These are phyloP conservation scores for Oppia nitens DNA, from an alignment of 1,140 invertebrate genomes.

Conservation along the genomic window DNA sequence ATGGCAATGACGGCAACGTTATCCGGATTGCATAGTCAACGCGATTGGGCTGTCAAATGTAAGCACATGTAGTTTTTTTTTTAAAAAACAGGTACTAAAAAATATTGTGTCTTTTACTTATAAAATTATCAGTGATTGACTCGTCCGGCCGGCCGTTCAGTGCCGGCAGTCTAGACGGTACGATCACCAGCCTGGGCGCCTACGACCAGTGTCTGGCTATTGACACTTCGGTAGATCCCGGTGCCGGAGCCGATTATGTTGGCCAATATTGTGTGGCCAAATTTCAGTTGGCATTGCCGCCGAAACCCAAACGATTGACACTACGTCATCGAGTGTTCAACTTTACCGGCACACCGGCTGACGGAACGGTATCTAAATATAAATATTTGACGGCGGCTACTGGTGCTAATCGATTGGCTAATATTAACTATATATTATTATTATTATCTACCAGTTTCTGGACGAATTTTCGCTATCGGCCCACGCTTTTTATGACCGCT, in stretches of 20 bases:
- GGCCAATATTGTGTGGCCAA: slow-evolving; percentile 14
- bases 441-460: slow-evolving; percentile 2
- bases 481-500: slow-evolving; percentile 11
- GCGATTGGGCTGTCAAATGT: slow-evolving; percentile 1
- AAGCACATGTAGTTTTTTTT: neutral
- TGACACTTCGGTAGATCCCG: neutral
- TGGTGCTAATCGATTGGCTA: no score
- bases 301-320: slow-evolving; percentile 1
- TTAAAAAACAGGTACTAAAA: neutral
- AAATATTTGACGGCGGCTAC: no score
- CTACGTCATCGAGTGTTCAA: slow-evolving; percentile 8
- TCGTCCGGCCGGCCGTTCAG: slow-evolving; percentile 15
- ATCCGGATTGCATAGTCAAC: neutral
- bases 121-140: slow-evolving; percentile 16
- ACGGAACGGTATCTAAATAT: slow-evolving; percentile 10
- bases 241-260: neutral
- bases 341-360: slow-evolving; percentile 1
- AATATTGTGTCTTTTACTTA: neutral
- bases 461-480: slow-evolving; percentile 3
- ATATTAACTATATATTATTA: no score
- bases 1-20: neutral
- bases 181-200: slow-evolving; percentile 18
- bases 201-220: slow-evolving; percentile 20
- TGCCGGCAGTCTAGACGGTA: slow-evolving; percentile 16
- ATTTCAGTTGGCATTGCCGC: slow-evolving; percentile 1